These are phyloP conservation scores for Zenarchopterus dispar DNA, from an alignment of 2,797 vertebrate species.

Conservation along the genomic window DNA sequence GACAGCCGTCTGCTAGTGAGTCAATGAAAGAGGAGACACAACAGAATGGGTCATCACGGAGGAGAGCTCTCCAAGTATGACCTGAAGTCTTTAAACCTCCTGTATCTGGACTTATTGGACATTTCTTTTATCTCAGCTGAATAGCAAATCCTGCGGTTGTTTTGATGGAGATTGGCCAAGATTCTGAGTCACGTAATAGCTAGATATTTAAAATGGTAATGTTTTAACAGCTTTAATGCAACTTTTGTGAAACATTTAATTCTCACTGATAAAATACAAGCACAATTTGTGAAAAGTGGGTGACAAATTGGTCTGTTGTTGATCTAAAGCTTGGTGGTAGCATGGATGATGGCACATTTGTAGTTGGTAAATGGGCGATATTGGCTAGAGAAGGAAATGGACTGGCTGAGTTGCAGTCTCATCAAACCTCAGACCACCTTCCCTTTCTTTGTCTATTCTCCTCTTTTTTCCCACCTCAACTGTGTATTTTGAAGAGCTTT, in stretches of 20 bases:
- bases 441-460: conserved; percentile 34
- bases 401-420: conserved; percentile 19
- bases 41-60: conserved; percentile 3
- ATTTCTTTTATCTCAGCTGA: not conserved
- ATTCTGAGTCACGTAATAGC: not conserved
- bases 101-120: not conserved
- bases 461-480: conserved; percentile 40
- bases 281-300: not conserved
- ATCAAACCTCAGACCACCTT: conserved; percentile 33
- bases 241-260: conserved; percentile 2
- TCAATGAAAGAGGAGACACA: conserved; percentile 18
- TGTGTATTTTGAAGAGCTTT: conserved; percentile 36
- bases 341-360: conserved; percentile 4
- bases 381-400: conserved; percentile 27
- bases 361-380: conserved; percentile 31
- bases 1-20: conserved; percentile 54
- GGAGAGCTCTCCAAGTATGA: not conserved
- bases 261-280: not conserved
- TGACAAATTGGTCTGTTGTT: conserved; percentile 26
- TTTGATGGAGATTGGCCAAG: not conserved
- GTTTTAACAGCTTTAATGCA: not conserved
- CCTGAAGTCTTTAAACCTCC: conserved; percentile 9
- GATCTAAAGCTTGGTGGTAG: conserved; percentile 8
- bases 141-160: not conserved
- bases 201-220: no score